A percentile compares a stretch with the other conserved stretches of the same genome.
Conservation (phyloP, 2,113 vertebrate genomes). For the Serinus canaria region DNA sequence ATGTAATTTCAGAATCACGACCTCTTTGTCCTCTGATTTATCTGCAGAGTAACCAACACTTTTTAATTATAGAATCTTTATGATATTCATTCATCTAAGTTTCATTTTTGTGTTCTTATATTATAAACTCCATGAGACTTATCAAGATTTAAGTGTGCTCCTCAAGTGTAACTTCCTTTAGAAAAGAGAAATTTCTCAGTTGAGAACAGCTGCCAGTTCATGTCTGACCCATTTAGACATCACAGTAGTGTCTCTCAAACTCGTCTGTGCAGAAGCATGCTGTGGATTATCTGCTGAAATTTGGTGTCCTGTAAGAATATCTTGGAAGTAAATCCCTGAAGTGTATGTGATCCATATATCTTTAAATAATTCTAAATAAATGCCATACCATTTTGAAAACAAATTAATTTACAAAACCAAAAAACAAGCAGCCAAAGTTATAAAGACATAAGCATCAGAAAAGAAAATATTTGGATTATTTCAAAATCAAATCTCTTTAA, state of each 20-base stretch:
- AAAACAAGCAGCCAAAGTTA: background rate
- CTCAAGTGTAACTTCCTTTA: background rate
- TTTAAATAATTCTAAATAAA: background rate
- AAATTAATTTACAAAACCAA: background rate
- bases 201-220: background rate
- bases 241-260: background rate
- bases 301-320: background rate
- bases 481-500: background rate
- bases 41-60: background rate
- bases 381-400: background rate
- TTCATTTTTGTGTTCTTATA: background rate
- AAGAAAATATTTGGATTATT: background rate
- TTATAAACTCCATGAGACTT: background rate
- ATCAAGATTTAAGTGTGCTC: background rate
- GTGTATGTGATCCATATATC: background rate
- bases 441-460: background rate
- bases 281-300: background rate
- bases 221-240: background rate
- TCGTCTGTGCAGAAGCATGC: background rate
- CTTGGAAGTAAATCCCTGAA: background rate
- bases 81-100: background rate
- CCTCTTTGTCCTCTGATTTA: background rate
- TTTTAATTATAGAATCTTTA: background rate
- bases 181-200: background rate
- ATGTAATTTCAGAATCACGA: background rate